Conservation (phyloP, 1,140 invertebrate genomes). For the Steinernema khuongi region DNA sequence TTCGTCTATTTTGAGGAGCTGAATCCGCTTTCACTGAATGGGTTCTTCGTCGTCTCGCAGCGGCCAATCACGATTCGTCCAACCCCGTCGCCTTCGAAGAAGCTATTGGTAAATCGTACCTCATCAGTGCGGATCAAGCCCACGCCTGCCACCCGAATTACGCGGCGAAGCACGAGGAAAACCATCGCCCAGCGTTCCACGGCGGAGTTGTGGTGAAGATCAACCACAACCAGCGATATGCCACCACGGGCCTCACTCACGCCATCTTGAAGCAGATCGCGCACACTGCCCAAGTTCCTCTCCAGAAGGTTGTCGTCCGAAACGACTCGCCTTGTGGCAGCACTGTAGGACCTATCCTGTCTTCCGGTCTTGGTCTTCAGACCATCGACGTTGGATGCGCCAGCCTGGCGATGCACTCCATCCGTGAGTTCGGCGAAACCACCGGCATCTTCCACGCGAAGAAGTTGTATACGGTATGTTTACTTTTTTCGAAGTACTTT, state of each 20-base stretch:
- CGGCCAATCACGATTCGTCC: conserved; percentile 7
- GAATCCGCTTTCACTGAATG: conserved; percentile 60
- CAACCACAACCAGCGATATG: conserved; percentile 63
- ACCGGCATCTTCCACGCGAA: conserved; percentile 45
- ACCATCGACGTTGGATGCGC: conserved; percentile 62
- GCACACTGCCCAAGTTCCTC: conserved; percentile 55
- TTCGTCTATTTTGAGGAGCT: conserved; percentile 44
- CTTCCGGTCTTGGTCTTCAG: conserved; percentile 61
- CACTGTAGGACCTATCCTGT: conserved; percentile 63
- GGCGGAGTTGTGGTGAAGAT: conserved; percentile 62
- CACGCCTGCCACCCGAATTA: conserved; percentile 40
- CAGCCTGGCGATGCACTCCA: conserved; percentile 63
- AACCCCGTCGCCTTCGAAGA: conserved; percentile 56
- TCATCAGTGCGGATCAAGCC: conserved; percentile 41
- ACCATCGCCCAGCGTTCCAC: conserved; percentile 55
- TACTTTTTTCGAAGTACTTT: background rate
- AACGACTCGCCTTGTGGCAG: conserved; percentile 62
- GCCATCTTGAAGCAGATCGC: conserved; percentile 61
- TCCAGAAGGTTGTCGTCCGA: conserved; percentile 62
- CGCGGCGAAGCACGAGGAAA: conserved; percentile 58
- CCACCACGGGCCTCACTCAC: conserved; percentile 61
- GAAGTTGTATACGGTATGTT: conserved; percentile 23
- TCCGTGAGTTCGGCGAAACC: conserved; percentile 61
- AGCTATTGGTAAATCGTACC: conserved; percentile 35
- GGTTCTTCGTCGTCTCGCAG: conserved; percentile 55